Evolutionary conservation across 2,797 vertebrate genomes (phyloP).

Genomic region (Oophaga sylvatica): DNA sequence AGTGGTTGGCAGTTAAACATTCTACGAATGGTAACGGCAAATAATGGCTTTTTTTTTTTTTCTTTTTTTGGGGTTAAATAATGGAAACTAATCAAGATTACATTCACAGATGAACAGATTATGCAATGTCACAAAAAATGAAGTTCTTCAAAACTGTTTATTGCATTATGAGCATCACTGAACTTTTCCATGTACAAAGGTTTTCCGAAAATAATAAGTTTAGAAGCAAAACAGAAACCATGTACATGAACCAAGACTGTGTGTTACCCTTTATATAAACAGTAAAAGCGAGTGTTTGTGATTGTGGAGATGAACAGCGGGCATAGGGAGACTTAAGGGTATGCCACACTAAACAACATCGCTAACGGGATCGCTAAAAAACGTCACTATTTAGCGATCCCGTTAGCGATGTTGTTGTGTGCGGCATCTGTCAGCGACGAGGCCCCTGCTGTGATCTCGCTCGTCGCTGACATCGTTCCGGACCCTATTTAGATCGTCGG

Average conservation of each 20-base stretch:
- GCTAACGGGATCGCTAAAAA: too few relatives aligned
- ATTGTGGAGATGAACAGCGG: too few relatives aligned
- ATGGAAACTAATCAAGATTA: neutral
- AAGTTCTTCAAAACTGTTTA: neutral
- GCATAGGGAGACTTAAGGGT: too few relatives aligned
- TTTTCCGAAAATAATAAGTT: neutral
- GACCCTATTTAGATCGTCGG: too few relatives aligned
- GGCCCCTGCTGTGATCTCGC: too few relatives aligned
- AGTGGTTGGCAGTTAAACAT: slow-evolving; percentile 84
- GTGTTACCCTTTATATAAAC: neutral
- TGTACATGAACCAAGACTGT: neutral
- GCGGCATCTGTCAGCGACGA: too few relatives aligned
- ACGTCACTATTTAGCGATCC: too few relatives aligned
- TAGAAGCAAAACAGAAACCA: neutral
- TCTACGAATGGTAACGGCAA: slow-evolving; percentile 71
- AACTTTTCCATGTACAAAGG: neutral
- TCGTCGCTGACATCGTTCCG: too few relatives aligned
- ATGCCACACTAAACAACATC: too few relatives aligned
- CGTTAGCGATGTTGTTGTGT: too few relatives aligned
- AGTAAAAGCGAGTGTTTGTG: too few relatives aligned
- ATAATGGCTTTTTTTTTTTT: too few relatives aligned
- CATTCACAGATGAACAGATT: neutral
- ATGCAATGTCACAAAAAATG: neutral
- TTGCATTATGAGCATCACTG: neutral
- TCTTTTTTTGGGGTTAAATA: neutral